Evolutionary conservation across 1,140 invertebrate genomes (phyloP).

Genomic region (Zaprionus vittiger): DNA sequence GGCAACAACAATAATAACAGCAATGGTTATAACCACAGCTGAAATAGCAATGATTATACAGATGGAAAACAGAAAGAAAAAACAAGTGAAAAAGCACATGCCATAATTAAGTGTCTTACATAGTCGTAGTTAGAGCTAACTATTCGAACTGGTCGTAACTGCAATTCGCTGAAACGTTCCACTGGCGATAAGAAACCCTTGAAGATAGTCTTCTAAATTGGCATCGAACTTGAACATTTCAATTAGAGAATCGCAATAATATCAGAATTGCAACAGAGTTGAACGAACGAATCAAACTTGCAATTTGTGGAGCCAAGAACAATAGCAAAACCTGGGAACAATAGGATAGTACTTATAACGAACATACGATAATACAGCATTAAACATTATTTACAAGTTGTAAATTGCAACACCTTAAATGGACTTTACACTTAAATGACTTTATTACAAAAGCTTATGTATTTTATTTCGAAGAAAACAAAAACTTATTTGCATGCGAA

Average conservation of each 20-base stretch:
- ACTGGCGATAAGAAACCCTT: slow-evolving; percentile 8
- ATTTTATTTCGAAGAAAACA: slow-evolving; percentile 13
- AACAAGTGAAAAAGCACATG: slow-evolving; percentile 31
- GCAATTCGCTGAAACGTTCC: slow-evolving; percentile 12
- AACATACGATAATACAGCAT: too few relatives aligned
- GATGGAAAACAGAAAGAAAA: neutral
- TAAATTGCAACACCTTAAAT: too few relatives aligned
- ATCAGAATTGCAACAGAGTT: neutral
- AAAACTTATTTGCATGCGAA: slow-evolving; percentile 20
- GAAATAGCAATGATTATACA: slow-evolving; percentile 33
- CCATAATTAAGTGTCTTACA: slow-evolving; percentile 44
- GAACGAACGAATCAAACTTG: neutral
- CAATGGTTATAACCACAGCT: slow-evolving; percentile 16
- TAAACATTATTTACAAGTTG: too few relatives aligned
- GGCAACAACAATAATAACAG: slow-evolving; percentile 19
- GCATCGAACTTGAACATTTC: slow-evolving; percentile 13
- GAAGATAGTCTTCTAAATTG: slow-evolving; percentile 17
- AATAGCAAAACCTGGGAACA: neutral
- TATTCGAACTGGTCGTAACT: slow-evolving; percentile 41
- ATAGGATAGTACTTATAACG: too few relatives aligned
- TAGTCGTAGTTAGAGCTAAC: slow-evolving; percentile 23
- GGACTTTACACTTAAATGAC: too few relatives aligned
- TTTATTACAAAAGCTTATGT: slow-evolving; percentile 1
- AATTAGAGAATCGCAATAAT: neutral
- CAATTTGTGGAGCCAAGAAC: neutral